Evolutionary conservation across 2,888 invertebrate genomes (phyloP), one percentile per base, ranked within the genome.

Genomic region (Empis stercorea): DNA sequence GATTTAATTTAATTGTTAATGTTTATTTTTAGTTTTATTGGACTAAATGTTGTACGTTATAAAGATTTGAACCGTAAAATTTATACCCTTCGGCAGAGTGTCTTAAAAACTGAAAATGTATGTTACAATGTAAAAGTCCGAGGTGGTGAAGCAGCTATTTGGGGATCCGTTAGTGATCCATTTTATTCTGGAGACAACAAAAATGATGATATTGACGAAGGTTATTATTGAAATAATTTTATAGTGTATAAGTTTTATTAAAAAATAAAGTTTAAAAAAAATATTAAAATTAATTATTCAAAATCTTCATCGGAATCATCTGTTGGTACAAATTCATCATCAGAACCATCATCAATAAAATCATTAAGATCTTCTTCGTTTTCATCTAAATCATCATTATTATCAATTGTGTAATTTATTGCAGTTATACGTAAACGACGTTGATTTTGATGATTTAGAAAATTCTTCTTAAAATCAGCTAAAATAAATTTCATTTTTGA

Each of bases 91-190:
- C 77, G 79, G 37, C 81, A 82, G 56, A 91, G 87, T 62, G 74
- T 91, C 38, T 57, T 73, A 2, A 93, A 93, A 70, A 86, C 88
- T 59, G 93, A 93, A 63, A 76, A 78, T 52, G 85, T 87, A 0
- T 86, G 87, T 61, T 91, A 87, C 59, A 83, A 84, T 10, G 74
- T 88, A 16, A 77, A 79, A 55, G 81, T 89, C 2, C 76, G 88
- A 23, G 87, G 87, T 0, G 81, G 83, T 1, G 91, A 91, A 65
- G 78, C 87, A 5, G 68, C 67, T 1, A 66, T 65, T 78, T 62
- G 79, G 79, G 78, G 65, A 36, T 38, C 36, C 9, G 15, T 23
- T 10, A 13, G 16, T 16, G 47, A 52, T 10, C 53, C 62, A 3
- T 56, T 58, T 14, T 4, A 40, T 34, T 57, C 61, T n/a, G 61